Conservation (phyloP, 2,888 invertebrate species). For the Agrochola lota region DNA sequence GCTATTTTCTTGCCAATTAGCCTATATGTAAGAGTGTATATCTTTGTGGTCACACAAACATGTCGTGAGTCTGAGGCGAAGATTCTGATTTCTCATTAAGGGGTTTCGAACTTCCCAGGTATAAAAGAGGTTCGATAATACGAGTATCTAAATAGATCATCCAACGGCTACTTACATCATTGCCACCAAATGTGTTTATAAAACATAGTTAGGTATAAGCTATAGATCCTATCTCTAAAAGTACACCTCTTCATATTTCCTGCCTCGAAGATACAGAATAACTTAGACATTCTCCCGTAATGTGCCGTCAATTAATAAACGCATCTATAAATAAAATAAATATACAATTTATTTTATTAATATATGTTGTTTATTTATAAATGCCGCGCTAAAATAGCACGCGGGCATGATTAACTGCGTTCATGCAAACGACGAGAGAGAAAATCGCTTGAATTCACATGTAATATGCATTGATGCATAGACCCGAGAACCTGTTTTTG, state of each 20-base stretch:
- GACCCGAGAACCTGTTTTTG: conserved; percentile 70
- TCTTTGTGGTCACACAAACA: conserved; percentile 27
- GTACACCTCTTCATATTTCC: not conserved
- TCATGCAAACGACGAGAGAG: conserved; percentile 70
- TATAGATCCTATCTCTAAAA: conserved; percentile 19
- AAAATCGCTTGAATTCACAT: conserved; percentile 70
- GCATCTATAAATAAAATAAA: conserved; percentile 40
- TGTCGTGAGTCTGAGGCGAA: not conserved
- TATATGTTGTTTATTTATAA: conserved; percentile 64
- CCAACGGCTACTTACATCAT: not conserved
- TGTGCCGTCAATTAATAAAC: conserved; percentile 22
- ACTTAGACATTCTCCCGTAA: conserved; percentile 12
- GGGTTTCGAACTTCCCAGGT: not conserved
- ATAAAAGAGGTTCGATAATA: too few species aligned
- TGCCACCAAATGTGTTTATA: not conserved
- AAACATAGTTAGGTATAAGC: not conserved
- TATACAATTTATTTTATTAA: conserved; percentile 39
- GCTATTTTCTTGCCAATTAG: conserved; percentile 58
- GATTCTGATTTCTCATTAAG: not conserved
- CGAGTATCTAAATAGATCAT: not conserved
- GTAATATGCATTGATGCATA: conserved; percentile 69
- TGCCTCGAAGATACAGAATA: conserved; percentile 1
- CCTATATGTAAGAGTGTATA: conserved; percentile 41
- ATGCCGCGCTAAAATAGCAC: conserved; percentile 57
- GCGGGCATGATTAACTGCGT: conserved; percentile 54